These are phyloP conservation scores for Trinorchestia longiramus DNA, from an alignment of 1,140 invertebrate genomes.

Conservation along the genomic window DNA sequence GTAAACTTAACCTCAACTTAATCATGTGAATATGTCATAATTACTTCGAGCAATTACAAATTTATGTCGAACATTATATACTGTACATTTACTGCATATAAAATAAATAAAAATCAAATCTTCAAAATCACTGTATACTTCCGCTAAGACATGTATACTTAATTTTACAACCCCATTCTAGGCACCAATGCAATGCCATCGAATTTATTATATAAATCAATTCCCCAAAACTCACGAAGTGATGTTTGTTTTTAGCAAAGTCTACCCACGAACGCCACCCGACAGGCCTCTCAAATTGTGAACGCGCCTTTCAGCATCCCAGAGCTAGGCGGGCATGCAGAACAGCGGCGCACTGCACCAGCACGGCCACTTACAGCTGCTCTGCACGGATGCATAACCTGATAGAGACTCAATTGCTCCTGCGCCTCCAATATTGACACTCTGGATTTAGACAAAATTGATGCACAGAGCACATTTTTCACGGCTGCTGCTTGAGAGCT, in stretches of 20 bases:
- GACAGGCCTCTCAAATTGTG: not conserved
- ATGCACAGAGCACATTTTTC: slow-evolving; percentile 17
- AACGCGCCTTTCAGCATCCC: not conserved
- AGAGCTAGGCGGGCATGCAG: too few species aligned
- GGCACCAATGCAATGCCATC: too few species aligned
- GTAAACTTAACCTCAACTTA: not conserved
- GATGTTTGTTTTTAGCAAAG: not conserved
- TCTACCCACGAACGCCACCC: not conserved
- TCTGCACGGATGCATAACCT: slow-evolving; percentile 2
- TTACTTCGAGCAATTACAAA: not conserved
- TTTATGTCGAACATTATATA: too few species aligned
- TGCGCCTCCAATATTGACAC: slow-evolving; percentile 31
- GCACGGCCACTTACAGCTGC: not conserved
- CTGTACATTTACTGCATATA: not conserved
- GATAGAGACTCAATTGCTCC: slow-evolving; percentile 34
- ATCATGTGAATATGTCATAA: not conserved
- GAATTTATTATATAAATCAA: too few species aligned
- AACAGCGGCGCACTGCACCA: not conserved
- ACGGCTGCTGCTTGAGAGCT: not conserved
- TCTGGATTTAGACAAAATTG: slow-evolving; percentile 35
- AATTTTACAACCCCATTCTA: not conserved
- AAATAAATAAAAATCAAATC: not conserved
- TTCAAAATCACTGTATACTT: not conserved
- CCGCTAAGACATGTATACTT: not conserved
- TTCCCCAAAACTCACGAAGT: too few species aligned